phyloP scores from a whole-genome alignment of 2,888 invertebrate species.

The Temnothorax rugatulus region DNA sequence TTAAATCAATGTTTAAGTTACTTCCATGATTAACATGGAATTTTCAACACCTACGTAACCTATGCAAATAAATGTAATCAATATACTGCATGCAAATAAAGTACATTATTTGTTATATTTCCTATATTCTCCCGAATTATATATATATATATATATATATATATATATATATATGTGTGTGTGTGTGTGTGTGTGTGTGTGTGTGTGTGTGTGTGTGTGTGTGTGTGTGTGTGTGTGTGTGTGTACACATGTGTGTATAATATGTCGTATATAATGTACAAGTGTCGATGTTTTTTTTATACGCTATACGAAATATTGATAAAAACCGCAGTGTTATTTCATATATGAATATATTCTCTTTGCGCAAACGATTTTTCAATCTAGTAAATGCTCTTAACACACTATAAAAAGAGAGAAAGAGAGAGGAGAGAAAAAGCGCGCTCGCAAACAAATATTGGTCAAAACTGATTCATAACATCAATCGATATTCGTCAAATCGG shows the following conservation, averaged over 20 bases:
- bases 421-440: slow-evolving; percentile 21
- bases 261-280: slow-evolving; percentile 24
- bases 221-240: no score
- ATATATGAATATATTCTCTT: slow-evolving; percentile 42
- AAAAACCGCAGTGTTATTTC: slow-evolving; percentile 47
- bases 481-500: slow-evolving; percentile 44
- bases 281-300: slow-evolving; percentile 24
- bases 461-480: slow-evolving; percentile 45
- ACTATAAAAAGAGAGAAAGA: slow-evolving; percentile 1
- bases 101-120: slow-evolving; percentile 12
- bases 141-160: no score
- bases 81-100: neutral
- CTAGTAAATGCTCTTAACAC: slow-evolving; percentile 53
- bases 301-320: slow-evolving; percentile 41
- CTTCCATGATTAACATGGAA: neutral
- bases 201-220: no score
- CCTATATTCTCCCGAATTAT: slow-evolving; percentile 20
- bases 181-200: no score
- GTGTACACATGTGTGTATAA: no score
- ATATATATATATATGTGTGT: no score
- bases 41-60: neutral
- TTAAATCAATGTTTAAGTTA: neutral
- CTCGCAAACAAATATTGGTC: slow-evolving; percentile 46
- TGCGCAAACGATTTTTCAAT: slow-evolving; percentile 54
- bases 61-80: slow-evolving; percentile 8